A percentile compares a stretch with the other conserved stretches of the same genome.
Evolutionary conservation across 2,888 invertebrate genomes (phyloP).

Genomic region (Cheilosia vernalis): DNA sequence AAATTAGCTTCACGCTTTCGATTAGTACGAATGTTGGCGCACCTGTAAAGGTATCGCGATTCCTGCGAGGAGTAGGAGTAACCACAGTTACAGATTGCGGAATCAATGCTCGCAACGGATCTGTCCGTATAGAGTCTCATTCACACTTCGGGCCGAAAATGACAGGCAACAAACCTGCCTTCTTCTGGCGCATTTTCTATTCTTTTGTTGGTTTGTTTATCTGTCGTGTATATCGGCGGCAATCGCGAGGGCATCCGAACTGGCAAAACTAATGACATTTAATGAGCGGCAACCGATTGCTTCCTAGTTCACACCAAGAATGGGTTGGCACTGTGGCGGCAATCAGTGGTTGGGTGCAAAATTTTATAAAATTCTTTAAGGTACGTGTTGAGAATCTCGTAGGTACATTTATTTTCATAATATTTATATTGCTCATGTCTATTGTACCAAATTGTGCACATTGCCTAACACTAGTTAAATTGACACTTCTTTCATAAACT

Average conservation of each 20-base stretch:
- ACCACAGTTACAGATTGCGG: slow-evolving; percentile 58
- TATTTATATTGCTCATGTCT: too few species aligned
- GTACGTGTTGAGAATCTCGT: too few species aligned
- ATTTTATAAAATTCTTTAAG: not conserved
- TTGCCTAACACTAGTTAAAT: too few species aligned
- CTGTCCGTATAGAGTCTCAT: slow-evolving; percentile 52
- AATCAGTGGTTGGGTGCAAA: slow-evolving; percentile 29
- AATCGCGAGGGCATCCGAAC: slow-evolving; percentile 49
- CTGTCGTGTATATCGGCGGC: slow-evolving; percentile 42
- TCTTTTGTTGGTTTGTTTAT: slow-evolving; percentile 57
- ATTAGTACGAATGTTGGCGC: slow-evolving; percentile 56
- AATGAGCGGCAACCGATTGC: slow-evolving; percentile 64
- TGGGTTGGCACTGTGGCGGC: slow-evolving; percentile 10
- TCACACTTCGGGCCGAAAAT: slow-evolving; percentile 55
- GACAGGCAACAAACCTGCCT: slow-evolving; percentile 19
- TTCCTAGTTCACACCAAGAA: slow-evolving; percentile 56
- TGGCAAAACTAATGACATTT: slow-evolving; percentile 67
- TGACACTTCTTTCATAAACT: too few species aligned
- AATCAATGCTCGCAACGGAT: slow-evolving; percentile 48
- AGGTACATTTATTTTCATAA: too few species aligned
- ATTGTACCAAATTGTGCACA: too few species aligned
- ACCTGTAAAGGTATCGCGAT: slow-evolving; percentile 37
- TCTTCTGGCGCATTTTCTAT: not conserved
- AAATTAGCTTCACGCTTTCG: slow-evolving; percentile 75
- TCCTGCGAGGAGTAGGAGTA: slow-evolving; percentile 57